Conservation (phyloP, 1,140 invertebrate genomes). For the Phocides pigmalion region DNA sequence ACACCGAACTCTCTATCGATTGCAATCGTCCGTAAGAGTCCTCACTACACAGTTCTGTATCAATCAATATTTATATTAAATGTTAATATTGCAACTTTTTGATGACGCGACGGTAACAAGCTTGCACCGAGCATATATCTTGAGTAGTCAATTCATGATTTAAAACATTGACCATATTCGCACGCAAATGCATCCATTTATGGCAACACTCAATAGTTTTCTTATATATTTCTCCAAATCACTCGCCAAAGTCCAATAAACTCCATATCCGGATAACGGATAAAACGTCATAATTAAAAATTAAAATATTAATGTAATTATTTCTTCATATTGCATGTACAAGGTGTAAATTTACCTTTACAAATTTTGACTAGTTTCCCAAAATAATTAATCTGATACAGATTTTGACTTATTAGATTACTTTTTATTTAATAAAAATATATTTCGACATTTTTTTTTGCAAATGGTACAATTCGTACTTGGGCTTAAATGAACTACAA, state of each 20-base stretch:
- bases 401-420: no score
- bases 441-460: no score
- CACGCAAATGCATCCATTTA: not conserved
- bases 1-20: slow-evolving; percentile 20
- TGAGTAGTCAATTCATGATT: not conserved
- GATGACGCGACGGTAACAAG: slow-evolving; percentile 27
- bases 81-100: slow-evolving; percentile 26
- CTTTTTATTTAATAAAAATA: no score
- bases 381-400: no score
- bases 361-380: no score
- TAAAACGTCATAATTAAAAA: no score
- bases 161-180: not conserved
- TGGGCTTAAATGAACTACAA: no score
- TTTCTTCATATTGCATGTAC: no score
- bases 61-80: slow-evolving; percentile 35
- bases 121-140: slow-evolving; percentile 4
- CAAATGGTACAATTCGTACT: no score
- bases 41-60: slow-evolving; percentile 15
- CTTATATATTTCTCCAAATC: not conserved
- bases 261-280: not conserved
- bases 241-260: not conserved
- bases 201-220: slow-evolving; percentile 4
- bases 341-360: no score
- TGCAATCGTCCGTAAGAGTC: slow-evolving; percentile 4
- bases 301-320: no score